Conservation (phyloP, 2,888 invertebrate species). For the Dasysyrphus tricinctus region DNA sequence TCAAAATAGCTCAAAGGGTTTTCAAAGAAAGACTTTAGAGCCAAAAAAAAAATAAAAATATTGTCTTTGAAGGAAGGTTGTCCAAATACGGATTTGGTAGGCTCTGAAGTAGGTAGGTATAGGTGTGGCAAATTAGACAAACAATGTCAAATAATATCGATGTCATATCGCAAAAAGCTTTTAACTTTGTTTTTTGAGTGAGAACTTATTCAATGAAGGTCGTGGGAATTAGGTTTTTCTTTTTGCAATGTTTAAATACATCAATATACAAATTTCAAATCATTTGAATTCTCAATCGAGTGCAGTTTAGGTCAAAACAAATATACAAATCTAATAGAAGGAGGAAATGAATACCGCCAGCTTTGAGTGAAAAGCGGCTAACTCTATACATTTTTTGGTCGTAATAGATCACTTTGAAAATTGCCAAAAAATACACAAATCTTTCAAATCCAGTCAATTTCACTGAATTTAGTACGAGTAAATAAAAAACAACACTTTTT, state of each 20-base stretch:
- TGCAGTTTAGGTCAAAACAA: too few species aligned
- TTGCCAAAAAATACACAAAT: too few species aligned
- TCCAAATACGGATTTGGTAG: slow-evolving; percentile 53
- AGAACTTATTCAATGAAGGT: slow-evolving; percentile 45
- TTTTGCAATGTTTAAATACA: slow-evolving; percentile 2
- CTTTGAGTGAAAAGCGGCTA: too few species aligned
- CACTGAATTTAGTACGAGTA: too few species aligned
- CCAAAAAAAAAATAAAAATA: background rate
- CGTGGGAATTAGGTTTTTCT: slow-evolving; percentile 40
- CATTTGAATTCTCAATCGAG: too few species aligned
- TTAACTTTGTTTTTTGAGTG: slow-evolving; percentile 1
- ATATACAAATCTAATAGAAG: too few species aligned
- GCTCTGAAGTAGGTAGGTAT: slow-evolving; percentile 34
- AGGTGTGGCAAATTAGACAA: slow-evolving; percentile 43
- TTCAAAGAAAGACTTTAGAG: slow-evolving; percentile 1
- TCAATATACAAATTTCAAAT: too few species aligned
- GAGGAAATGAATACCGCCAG: too few species aligned
- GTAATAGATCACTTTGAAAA: too few species aligned
- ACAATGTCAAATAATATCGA: slow-evolving; percentile 38
- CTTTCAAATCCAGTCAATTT: too few species aligned
- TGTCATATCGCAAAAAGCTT: slow-evolving; percentile 4
- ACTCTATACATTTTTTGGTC: too few species aligned
- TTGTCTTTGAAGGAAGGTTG: slow-evolving; percentile 46
- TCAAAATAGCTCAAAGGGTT: slow-evolving; percentile 10
- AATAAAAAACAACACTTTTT: too few species aligned